Evolutionary conservation across 2,797 vertebrate genomes (phyloP).

Genomic region (Odontamblyopus rebecca): DNA sequence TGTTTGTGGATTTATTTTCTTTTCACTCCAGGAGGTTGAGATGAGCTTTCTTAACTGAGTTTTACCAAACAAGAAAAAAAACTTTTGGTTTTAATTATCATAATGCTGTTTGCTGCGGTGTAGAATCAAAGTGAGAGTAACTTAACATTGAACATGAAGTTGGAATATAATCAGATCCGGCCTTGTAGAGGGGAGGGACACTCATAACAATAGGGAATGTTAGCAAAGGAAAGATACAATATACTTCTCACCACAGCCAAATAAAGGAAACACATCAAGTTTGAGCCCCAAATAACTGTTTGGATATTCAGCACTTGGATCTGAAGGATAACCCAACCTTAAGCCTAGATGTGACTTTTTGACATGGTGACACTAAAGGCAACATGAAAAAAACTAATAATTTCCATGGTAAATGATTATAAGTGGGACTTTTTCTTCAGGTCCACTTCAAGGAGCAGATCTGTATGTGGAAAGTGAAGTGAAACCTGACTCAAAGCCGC

Average conservation of each 20-base stretch:
- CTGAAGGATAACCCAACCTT: no score
- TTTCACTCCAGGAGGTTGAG: background rate
- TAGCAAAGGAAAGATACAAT: background rate
- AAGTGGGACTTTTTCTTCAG: background rate
- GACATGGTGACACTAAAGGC: no score
- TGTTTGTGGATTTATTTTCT: background rate
- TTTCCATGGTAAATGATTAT: background rate
- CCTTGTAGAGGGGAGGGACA: no score
- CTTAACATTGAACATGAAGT: slow-evolving; percentile 15
- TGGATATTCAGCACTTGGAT: background rate
- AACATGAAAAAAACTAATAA: background rate
- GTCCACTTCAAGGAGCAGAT: background rate
- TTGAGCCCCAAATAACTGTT: background rate
- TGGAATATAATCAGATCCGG: slow-evolving; percentile 32
- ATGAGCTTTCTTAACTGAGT: background rate
- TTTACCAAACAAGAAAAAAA: background rate
- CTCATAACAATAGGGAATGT: no score
- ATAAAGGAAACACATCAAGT: background rate
- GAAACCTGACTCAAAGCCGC: background rate
- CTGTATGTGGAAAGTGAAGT: background rate
- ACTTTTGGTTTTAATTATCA: background rate
- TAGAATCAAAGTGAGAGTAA: background rate
- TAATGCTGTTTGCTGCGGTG: background rate
- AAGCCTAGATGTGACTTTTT: no score
- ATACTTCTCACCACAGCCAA: background rate